Base-by-base conservation (phyloP, 2,113 vertebrate genomes). In the Zapornia atra region DNA sequence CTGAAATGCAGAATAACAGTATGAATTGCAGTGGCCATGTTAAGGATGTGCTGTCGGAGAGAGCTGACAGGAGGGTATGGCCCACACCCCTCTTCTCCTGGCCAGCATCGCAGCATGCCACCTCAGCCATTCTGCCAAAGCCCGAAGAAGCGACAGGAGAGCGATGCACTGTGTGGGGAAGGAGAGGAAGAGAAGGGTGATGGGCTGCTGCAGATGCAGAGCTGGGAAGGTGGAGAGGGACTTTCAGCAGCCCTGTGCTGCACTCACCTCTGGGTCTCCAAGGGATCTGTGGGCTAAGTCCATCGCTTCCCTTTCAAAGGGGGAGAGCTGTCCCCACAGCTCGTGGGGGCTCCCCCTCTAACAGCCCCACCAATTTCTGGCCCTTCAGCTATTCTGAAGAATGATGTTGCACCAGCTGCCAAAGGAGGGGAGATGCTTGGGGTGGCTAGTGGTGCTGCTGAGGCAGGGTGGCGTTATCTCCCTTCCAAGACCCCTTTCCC, bases 381-480 rank as follows among this genome's bases (percentile, higher is more conserved):
- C 56, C 29, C 17, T 89, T 48, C 11, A 5, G 33, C 28, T 19
- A 44, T n/a, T 70, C 70, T 33, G 29, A 77, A n/a, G 26, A 22
- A 51, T 7, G 20, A 87, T 48, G 48, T 61, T 78, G 46, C 33
- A 64, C 8, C 15, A 44, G 26, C 63, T 95, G 80, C 56, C 48
- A 57, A 28, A 34, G 53, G 57, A 76, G 71, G 20, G 26, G 25
- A 81, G 6, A 48, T 11, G 28, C n/a, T 65, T 48, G 7, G 28
- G 38, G 12, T 6, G 34, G 28, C 0, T 0, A 75, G 22, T 0
- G 0, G 31, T n/a, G 33, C 56, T 44, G 33, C 61, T 20, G 31
- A 66, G 40, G 26, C 36, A 90, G 42, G 26, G 0, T 0, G 56
- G 42, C 44, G 24, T 15, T 64, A 72, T n/a, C 9, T 12, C 40